Percentiles rank a stretch among this genome's conserved stretches.
phyloP scores from a whole-genome alignment of 37 sponge, comb jelly and placozoan species.

The Chondrosia reniformis region DNA sequence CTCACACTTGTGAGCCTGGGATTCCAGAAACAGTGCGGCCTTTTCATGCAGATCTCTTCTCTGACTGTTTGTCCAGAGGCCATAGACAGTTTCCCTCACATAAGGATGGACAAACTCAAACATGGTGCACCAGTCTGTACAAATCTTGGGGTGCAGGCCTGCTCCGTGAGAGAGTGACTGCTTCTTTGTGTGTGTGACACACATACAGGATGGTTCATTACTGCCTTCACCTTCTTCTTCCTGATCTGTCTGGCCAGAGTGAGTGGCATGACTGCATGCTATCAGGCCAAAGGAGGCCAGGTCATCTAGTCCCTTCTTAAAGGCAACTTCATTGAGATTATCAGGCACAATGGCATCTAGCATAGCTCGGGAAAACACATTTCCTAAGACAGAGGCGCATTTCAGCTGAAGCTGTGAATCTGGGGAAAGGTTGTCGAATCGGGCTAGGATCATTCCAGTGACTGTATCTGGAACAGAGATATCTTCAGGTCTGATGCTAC shows the following conservation, averaged over 20 bases:
- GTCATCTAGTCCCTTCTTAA: slow-evolving; percentile 31
- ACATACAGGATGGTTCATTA: slow-evolving; percentile 4
- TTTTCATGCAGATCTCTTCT: slow-evolving; percentile 64
- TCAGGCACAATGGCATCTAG: slow-evolving; percentile 61
- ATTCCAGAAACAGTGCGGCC: slow-evolving; percentile 74
- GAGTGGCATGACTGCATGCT: slow-evolving; percentile 65
- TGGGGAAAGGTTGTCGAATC: slow-evolving; percentile 75
- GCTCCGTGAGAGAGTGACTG: background rate
- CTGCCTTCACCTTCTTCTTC: background rate
- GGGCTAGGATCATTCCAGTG: slow-evolving; percentile 73
- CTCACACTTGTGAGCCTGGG: slow-evolving; percentile 82
- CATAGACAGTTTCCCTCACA: slow-evolving; percentile 79
- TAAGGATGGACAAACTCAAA: slow-evolving; percentile 83
- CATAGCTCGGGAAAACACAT: slow-evolving; percentile 52
- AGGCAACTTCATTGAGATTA: slow-evolving; percentile 4
- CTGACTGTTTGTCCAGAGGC: slow-evolving; percentile 74
- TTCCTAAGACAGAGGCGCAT: slow-evolving; percentile 83
- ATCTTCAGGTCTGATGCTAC: slow-evolving; percentile 25
- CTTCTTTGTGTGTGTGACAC: background rate
- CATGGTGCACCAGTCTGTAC: slow-evolving; percentile 41
- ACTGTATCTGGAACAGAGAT: slow-evolving; percentile 80
- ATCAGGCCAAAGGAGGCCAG: slow-evolving; percentile 62
- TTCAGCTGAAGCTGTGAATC: slow-evolving; percentile 84
- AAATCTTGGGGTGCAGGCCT: no score
- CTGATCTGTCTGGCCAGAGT: background rate